Percentiles rank a stretch among this genome's conserved stretches.
Evolutionary conservation across 1,140 invertebrate genomes (phyloP).

Genomic region (Panagrolaimus sp.): DNA sequence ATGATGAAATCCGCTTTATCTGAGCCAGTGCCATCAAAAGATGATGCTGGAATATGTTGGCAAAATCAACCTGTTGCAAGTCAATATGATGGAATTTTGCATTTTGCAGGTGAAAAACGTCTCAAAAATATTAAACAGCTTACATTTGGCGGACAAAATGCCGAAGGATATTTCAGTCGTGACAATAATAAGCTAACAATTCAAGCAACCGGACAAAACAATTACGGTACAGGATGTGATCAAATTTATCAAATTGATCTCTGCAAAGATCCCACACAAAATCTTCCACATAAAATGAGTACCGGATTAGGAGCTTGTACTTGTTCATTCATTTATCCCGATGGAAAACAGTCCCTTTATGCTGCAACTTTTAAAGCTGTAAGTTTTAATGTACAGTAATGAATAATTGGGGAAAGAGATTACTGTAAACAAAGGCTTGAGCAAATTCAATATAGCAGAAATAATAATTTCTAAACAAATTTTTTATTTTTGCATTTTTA

Average conservation of each 20-base stretch:
- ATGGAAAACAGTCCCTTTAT: conserved; percentile 40
- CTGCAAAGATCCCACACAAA: conserved; percentile 23
- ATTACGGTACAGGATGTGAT: conserved; percentile 48
- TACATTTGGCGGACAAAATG: conserved; percentile 47
- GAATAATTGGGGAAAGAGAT: no score
- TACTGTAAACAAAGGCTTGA: no score
- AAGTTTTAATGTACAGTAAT: no score
- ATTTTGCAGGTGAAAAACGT: conserved; percentile 38
- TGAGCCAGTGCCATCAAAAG: not conserved
- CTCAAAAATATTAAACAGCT: conserved; percentile 44
- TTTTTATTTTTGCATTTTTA: no score
- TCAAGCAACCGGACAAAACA: conserved; percentile 29
- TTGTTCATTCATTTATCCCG: conserved; percentile 43
- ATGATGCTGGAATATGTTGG: not conserved
- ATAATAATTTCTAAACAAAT: no score
- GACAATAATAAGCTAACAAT: conserved; percentile 42
- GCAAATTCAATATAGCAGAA: no score
- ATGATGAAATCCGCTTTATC: no score
- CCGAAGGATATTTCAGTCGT: conserved; percentile 49
- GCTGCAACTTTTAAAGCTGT: conserved; percentile 41
- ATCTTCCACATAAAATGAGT: conserved; percentile 31
- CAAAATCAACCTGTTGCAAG: not conserved
- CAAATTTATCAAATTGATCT: conserved; percentile 50
- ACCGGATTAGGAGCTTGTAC: conserved; percentile 43
- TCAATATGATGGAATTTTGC: conserved; percentile 24